Percentiles rank a stretch among this genome's conserved stretches.
Evolutionary conservation across 2,888 invertebrate genomes (phyloP).

Genomic region (Eupelmus urozonus): DNA sequence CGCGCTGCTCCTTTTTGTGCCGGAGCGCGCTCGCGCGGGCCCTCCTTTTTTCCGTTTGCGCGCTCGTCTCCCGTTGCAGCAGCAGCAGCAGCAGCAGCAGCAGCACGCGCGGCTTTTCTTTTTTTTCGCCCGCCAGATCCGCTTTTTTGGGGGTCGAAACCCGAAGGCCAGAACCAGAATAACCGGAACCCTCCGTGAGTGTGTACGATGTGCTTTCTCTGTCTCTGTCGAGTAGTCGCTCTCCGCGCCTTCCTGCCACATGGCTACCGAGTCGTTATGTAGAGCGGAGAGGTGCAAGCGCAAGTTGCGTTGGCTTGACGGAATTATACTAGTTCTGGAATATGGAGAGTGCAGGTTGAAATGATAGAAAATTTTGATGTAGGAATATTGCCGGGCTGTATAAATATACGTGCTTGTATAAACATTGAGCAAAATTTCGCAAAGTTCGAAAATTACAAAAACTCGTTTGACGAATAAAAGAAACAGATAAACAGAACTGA

Average conservation of each 20-base stretch:
- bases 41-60: slow-evolving; percentile 35
- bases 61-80: slow-evolving; percentile 34
- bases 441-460: too few relatives aligned
- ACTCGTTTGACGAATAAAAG: too few relatives aligned
- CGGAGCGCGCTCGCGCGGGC: slow-evolving; percentile 8
- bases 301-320: too few relatives aligned
- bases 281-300: not conserved
- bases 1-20: slow-evolving; percentile 39
- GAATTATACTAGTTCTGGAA: too few relatives aligned
- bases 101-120: not conserved
- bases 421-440: too few relatives aligned
- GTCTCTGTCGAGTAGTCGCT: slow-evolving; percentile 30
- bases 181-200: slow-evolving; percentile 66
- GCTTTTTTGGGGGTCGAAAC: slow-evolving; percentile 67
- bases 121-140: slow-evolving; percentile 55
- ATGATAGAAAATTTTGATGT: too few relatives aligned
- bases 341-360: too few relatives aligned
- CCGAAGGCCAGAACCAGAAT: slow-evolving; percentile 69
- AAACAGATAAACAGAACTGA: too few relatives aligned
- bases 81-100: not conserved
- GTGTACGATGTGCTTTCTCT: slow-evolving; percentile 27
- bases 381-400: too few relatives aligned
- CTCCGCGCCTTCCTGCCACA: slow-evolving; percentile 26
- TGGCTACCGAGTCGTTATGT: slow-evolving; percentile 8
- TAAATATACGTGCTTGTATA: too few relatives aligned